Evolutionary conservation across 1,140 invertebrate species (phyloP).

Genomic region (Pseudomyrmex cubaensis): DNA sequence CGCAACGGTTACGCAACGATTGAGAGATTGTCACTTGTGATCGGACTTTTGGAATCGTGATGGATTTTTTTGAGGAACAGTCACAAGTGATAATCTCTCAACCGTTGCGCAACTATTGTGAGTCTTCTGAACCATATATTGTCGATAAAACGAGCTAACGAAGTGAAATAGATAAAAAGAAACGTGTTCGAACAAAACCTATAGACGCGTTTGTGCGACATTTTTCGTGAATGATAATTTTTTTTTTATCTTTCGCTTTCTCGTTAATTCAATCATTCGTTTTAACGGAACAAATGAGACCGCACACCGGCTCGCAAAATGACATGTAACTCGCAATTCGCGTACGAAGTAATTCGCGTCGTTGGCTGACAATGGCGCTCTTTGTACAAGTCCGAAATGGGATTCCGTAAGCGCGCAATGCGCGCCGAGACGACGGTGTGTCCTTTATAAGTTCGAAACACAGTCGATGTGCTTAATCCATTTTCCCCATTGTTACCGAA

Average conservation of each 20-base stretch:
- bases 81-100: too few species aligned
- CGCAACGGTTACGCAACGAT: too few species aligned
- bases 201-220: neutral
- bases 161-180: constrained; percentile 14
- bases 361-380: constrained; percentile 2
- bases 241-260: neutral
- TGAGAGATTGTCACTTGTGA: too few species aligned
- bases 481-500: constrained; percentile 47
- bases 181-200: neutral
- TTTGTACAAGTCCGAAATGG: constrained; percentile 28
- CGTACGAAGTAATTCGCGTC: constrained; percentile 11
- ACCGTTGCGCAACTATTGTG: too few species aligned
- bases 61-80: too few species aligned
- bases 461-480: constrained; percentile 52
- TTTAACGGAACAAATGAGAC: neutral
- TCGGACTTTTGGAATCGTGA: too few species aligned
- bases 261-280: neutral
- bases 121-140: too few species aligned
- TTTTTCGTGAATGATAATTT: neutral
- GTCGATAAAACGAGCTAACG: too few species aligned
- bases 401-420: constrained; percentile 32
- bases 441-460: constrained; percentile 55
- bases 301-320: neutral
- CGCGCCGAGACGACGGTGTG: constrained; percentile 32
- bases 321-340: constrained; percentile 4